phyloP scores from a whole-genome alignment of 1,140 invertebrate genomes.

The Agraylea sexmaculata region DNA sequence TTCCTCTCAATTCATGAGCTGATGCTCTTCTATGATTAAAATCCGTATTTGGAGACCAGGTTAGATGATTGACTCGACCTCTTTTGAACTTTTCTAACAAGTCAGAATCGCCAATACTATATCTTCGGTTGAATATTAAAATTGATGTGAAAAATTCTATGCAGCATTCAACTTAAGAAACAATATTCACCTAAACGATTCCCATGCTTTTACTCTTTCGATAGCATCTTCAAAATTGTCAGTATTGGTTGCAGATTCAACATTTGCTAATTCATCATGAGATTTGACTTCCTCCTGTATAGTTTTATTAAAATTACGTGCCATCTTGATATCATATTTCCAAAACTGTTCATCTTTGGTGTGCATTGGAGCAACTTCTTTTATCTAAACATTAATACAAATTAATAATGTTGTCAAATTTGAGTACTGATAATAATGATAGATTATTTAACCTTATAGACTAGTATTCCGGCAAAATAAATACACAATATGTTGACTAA shows the following conservation, averaged over 20 bases:
- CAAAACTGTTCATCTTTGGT: constrained; percentile 47
- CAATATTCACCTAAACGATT: constrained; percentile 5
- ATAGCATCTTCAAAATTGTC: background rate
- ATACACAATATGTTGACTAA: constrained; percentile 63
- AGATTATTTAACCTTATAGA: constrained; percentile 47
- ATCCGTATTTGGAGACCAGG: constrained; percentile 16
- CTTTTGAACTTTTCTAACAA: constrained; percentile 5
- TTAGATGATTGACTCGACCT: constrained; percentile 10
- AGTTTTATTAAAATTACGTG: constrained; percentile 41
- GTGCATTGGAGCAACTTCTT: constrained; percentile 58
- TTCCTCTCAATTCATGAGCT: constrained; percentile 10
- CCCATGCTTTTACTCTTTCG: constrained; percentile 6
- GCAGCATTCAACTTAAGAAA: background rate
- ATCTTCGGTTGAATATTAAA: too few relatives aligned
- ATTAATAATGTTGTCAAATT: background rate
- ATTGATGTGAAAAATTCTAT: background rate
- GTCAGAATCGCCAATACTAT: constrained; percentile 3
- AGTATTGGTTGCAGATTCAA: background rate
- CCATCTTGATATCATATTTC: constrained; percentile 53
- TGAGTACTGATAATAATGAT: background rate
- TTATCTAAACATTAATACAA: constrained; percentile 45
- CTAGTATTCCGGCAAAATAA: constrained; percentile 51
- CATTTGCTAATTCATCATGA: too few relatives aligned
- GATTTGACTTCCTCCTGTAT: constrained; percentile 1
- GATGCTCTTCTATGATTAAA: constrained; percentile 9